phyloP scores from a whole-genome alignment of 2,888 invertebrate species.

The Temnothorax unifasciatus region DNA sequence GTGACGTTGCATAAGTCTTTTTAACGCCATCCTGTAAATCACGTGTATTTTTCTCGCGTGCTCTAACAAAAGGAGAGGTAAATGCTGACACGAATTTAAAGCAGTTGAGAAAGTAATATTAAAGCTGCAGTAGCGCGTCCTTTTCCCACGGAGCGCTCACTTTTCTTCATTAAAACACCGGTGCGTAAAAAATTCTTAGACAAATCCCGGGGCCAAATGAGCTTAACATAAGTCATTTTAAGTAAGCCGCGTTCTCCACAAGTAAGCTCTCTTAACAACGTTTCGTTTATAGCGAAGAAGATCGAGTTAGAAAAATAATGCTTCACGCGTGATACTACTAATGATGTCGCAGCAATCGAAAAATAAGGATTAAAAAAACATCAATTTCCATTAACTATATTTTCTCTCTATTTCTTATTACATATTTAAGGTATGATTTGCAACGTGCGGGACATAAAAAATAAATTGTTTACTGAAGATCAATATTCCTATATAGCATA shows the following conservation, averaged over 20 bases:
- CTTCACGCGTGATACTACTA: neutral
- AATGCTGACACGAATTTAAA: conserved; percentile 55
- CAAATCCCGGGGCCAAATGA: conserved; percentile 28
- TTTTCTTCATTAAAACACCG: conserved; percentile 51
- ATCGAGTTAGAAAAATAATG: neutral
- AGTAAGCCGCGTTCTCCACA: conserved; percentile 6
- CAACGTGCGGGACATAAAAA: neutral
- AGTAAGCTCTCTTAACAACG: conserved; percentile 16
- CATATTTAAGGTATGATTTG: neutral
- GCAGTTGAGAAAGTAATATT: conserved; percentile 46
- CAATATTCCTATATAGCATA: neutral
- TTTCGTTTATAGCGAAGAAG: neutral
- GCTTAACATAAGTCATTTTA: conserved; percentile 15
- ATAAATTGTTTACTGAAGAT: neutral
- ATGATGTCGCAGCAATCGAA: neutral
- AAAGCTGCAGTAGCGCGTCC: conserved; percentile 31
- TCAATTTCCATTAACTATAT: neutral
- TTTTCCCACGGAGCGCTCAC: neutral
- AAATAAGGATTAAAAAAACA: neutral
- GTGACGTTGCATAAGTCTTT: conserved; percentile 48
- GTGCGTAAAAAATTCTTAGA: conserved; percentile 39
- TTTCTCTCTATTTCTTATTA: neutral
- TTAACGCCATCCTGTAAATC: conserved; percentile 50
- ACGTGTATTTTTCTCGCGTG: conserved; percentile 46
- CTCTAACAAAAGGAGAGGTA: conserved; percentile 41